Conservation (phyloP, 2,113 vertebrate genomes). For the Grallaria varia region DNA sequence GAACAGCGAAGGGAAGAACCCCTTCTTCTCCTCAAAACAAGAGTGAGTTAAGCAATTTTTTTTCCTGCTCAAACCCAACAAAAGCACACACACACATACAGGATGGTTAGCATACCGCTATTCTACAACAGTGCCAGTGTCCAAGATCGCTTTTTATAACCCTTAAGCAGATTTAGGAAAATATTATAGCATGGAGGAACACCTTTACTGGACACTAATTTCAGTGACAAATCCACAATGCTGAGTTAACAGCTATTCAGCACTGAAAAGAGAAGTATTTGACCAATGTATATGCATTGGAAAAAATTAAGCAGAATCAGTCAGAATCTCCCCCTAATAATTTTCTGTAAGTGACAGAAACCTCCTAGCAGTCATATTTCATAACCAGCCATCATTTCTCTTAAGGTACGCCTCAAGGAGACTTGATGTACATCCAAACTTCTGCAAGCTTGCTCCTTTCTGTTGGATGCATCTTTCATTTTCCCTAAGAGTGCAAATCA, state of each 20-base stretch:
- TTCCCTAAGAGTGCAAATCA: conserved; percentile 39
- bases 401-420: conserved; percentile 26
- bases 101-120: neutral
- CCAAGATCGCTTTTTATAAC: neutral
- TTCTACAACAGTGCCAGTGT: neutral
- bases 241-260: neutral
- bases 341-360: neutral
- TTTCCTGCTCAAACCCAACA: neutral
- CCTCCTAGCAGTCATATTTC: conserved; percentile 11
- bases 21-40: neutral
- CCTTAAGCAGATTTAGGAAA: neutral
- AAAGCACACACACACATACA: neutral
- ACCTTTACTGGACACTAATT: neutral
- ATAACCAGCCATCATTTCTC: conserved; percentile 5
- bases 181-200: neutral
- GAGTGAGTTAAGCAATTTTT: neutral
- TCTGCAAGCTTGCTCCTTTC: conserved; percentile 54
- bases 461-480: conserved; percentile 32
- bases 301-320: neutral
- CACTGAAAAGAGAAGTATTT: neutral
- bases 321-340: neutral
- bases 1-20: neutral
- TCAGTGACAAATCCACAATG: neutral
- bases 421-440: conserved; percentile 63
- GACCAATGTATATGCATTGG: neutral